These are phyloP conservation scores for Leptinotarsa peninsularis DNA, from an alignment of 2,888 invertebrate genomes.

Conservation along the genomic window DNA sequence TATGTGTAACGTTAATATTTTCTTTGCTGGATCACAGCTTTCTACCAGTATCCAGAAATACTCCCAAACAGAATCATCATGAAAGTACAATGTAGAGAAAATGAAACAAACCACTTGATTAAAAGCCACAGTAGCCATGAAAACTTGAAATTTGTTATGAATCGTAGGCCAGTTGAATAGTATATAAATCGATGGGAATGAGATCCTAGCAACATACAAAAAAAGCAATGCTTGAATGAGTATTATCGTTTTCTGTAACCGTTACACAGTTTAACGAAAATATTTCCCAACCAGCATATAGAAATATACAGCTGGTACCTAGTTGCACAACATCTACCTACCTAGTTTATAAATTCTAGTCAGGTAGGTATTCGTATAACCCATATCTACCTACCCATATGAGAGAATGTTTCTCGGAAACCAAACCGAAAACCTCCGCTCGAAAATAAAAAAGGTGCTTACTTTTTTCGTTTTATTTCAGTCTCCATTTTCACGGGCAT, in stretches of 20 bases:
- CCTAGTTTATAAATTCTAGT: background rate
- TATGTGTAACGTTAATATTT: no score
- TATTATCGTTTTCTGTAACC: no score
- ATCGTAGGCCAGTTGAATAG: no score
- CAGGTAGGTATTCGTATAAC: constrained; percentile 4
- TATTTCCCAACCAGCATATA: background rate
- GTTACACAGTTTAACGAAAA: background rate
- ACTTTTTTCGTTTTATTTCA: constrained; percentile 13
- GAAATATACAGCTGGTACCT: background rate
- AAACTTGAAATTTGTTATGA: no score
- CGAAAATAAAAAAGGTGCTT: background rate
- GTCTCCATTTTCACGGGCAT: constrained; percentile 18
- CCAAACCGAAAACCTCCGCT: background rate
- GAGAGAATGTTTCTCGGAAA: background rate
- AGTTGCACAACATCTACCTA: background rate
- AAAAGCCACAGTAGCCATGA: no score
- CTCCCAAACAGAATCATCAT: no score
- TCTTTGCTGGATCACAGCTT: no score
- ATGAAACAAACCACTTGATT: no score
- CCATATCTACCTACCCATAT: constrained; percentile 10
- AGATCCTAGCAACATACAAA: background rate
- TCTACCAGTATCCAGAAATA: no score
- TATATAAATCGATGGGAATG: no score
- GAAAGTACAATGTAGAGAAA: no score
- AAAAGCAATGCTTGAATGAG: background rate